Evolutionary conservation across 2,797 vertebrate genomes (phyloP).

Genomic region (Tangara arthus): DNA sequence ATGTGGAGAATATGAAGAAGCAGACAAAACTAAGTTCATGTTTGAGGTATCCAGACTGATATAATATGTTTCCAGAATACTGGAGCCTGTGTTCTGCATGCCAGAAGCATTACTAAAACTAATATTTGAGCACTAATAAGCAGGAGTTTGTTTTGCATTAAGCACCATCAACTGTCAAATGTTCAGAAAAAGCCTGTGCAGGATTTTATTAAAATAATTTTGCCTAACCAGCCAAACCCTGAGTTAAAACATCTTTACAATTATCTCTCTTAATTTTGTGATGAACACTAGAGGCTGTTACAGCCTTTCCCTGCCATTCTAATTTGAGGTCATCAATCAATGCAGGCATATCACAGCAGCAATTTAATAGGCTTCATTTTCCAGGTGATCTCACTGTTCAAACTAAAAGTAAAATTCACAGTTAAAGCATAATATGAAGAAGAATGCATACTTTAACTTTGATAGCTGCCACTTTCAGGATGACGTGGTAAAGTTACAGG

Average conservation of each 20-base stretch:
- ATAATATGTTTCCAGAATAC: background rate
- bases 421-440: background rate
- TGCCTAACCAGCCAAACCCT: background rate
- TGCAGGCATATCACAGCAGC: background rate
- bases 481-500: background rate
- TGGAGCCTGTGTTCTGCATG: background rate
- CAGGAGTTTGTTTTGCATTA: background rate
- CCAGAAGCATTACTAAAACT: background rate
- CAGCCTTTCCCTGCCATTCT: background rate
- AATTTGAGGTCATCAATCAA: background rate
- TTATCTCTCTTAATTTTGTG: background rate
- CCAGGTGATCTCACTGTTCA: background rate
- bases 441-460: background rate
- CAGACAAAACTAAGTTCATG: background rate
- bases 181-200: background rate
- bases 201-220: background rate
- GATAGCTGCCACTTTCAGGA: background rate
- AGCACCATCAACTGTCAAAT: background rate
- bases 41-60: background rate
- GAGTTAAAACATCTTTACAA: background rate
- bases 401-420: background rate
- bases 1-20: background rate
- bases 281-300: background rate
- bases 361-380: background rate
- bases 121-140: background rate